Conservation (phyloP, 2,113 vertebrate genomes). For the Antechinus stuartii region DNA sequence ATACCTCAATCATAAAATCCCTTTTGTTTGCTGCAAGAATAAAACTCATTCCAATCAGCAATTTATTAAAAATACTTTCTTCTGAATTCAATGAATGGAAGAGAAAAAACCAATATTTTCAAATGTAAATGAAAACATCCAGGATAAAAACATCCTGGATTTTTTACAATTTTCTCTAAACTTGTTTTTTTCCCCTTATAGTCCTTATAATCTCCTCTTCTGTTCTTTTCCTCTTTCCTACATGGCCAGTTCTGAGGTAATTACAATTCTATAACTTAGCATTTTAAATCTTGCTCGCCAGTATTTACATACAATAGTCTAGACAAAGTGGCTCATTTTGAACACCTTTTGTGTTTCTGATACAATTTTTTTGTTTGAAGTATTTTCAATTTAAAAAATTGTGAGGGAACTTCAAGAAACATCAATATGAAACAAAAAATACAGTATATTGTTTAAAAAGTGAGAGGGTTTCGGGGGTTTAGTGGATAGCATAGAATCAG, state of each 20-base stretch:
- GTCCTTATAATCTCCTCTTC: constrained; percentile 20
- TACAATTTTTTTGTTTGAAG: neutral
- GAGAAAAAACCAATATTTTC: neutral
- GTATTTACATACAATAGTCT: constrained; percentile 32
- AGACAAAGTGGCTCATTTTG: constrained; percentile 42
- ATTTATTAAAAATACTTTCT: constrained; percentile 40
- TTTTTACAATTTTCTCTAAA: constrained; percentile 48
- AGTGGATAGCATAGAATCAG: neutral
- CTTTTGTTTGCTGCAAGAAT: constrained; percentile 25
- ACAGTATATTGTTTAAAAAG: constrained; percentile 18
- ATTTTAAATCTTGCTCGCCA: constrained; percentile 52
- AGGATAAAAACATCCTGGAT: constrained; percentile 21
- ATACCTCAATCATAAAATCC: constrained; percentile 26
- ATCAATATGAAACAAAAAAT: constrained; percentile 42
- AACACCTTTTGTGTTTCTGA: constrained; percentile 36
- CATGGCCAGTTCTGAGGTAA: constrained; percentile 19
- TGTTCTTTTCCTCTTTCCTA: neutral
- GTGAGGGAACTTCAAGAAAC: constrained; percentile 12
- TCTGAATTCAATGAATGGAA: constrained; percentile 17
- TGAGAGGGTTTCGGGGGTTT: neutral
- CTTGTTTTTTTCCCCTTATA: neutral
- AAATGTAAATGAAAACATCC: constrained; percentile 13
- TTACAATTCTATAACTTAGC: neutral
- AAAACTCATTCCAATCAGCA: constrained; percentile 38
- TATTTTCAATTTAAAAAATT: neutral